phyloP scores from a whole-genome alignment of 2,888 invertebrate genomes.

The Agrilus cyanescens region DNA sequence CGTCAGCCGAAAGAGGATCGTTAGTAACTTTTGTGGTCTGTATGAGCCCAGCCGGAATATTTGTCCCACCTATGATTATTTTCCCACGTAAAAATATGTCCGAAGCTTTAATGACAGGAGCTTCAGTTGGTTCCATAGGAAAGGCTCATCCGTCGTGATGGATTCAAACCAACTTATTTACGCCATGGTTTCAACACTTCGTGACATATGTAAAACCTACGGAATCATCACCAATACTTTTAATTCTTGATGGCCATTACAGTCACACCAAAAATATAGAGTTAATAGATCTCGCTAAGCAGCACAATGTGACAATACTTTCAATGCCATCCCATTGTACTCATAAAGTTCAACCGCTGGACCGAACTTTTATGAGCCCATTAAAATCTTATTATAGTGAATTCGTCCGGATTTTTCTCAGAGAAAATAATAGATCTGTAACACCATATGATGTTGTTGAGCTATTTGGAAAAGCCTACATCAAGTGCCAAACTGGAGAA shows the following conservation, averaged over 20 bases:
- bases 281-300: neutral
- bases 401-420: neutral
- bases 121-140: slow-evolving; percentile 4
- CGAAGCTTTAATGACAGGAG: slow-evolving; percentile 3
- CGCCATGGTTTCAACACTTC: slow-evolving; percentile 7
- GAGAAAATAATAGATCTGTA: neutral
- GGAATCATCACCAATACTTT: neutral
- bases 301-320: neutral
- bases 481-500: neutral
- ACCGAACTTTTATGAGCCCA: neutral
- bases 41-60: no score
- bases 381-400: neutral
- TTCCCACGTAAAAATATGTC: no score
- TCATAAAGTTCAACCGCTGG: slow-evolving; percentile 1
- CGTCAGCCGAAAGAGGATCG: no score
- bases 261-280: neutral
- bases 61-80: no score
- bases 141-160: slow-evolving; percentile 5
- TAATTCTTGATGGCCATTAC: neutral
- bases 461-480: neutral
- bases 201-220: slow-evolving; percentile 1
- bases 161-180: slow-evolving; percentile 4
- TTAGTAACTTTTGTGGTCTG: no score
- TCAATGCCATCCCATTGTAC: neutral
- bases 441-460: neutral